A percentile compares a stretch with the other conserved stretches of the same genome.
Conservation (phyloP, 2,888 invertebrate species). For the Sisyra terminalis region DNA sequence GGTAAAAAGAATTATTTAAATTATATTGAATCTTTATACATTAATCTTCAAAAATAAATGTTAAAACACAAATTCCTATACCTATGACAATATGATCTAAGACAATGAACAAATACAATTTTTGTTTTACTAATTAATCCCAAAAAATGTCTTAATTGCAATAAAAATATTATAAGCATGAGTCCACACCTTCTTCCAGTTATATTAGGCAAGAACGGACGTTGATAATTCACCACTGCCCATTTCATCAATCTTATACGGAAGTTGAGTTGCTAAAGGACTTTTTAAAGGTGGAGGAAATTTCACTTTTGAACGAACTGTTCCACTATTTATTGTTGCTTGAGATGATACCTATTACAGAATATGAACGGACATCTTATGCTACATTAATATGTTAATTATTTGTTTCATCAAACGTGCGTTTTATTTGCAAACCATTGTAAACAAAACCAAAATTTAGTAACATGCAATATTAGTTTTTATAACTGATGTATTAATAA, state of each 20-base stretch:
- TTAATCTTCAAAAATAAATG: neutral
- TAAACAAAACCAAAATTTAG: neutral
- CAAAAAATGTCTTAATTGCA: neutral
- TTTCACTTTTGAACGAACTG: slow-evolving; percentile 9
- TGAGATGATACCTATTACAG: neutral
- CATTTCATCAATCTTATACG: slow-evolving; percentile 47
- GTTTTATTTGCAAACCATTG: neutral
- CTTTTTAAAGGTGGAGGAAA: slow-evolving; percentile 23
- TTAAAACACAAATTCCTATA: neutral
- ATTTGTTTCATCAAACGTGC: neutral
- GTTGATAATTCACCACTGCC: slow-evolving; percentile 32
- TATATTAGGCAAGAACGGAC: slow-evolving; percentile 19
- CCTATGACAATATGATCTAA: slow-evolving; percentile 9
- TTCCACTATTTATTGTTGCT: neutral
- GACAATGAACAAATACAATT: neutral
- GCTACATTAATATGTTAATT: neutral
- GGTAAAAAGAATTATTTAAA: neutral
- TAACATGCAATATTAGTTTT: neutral
- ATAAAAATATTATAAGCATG: neutral
- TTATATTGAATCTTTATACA: neutral
- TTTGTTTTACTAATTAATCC: too few relatives aligned
- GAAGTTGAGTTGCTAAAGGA: slow-evolving; percentile 31
- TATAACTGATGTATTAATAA: neutral
- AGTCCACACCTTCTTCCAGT: slow-evolving; percentile 3
- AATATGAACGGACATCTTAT: neutral